Base-by-base conservation (phyloP, 2,797 vertebrate species). In the Tachyglossus aculeatus region DNA sequence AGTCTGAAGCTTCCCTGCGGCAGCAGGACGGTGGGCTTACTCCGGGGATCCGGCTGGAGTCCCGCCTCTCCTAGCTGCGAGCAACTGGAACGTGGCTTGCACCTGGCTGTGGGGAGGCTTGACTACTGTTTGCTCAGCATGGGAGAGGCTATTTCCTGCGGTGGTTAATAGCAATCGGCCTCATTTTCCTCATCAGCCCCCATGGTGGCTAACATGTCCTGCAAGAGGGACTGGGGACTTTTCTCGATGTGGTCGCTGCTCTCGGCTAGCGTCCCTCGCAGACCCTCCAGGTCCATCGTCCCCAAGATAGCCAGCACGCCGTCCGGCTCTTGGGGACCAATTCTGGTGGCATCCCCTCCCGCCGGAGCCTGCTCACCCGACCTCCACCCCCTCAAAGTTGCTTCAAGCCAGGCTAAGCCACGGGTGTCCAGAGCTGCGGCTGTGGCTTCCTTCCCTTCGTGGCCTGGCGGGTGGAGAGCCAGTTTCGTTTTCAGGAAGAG, bases 151-250 rank as follows among this genome's bases (percentile, higher is more conserved):
- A 7, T 47, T 24, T 4, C 0, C 5, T 8, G 43, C 1, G 19
- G 19, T 10, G 11, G n/a, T 81, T 33, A 96, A 72, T 96, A 96
- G 78, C 95, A 96, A 77, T 96, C 95, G 1, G 83, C 88, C 79
- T 88, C 85, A 2, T 94, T 93, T 5, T 93, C 91, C 14, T 92
- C 91, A 39, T 57, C 7, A 5, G 80, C 39, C 2, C 87, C 88
- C 21, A 83, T 78, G 0, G 89, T 48, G 43, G 93, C 92, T 57
- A 94, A 86, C 81, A 96, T 90, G 67, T 96, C 95, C 75, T 94
- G 85, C 74, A 96, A 75, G 43, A 96, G 92, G 0, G 95, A 95
- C 63, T 74, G 87, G 2, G 94, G 93, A 18, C 92, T 94, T 67
- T 88, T 90, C 6, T 94, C 90, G 51, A 93, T 11, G 0, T 94